Conservation (phyloP, 2,797 vertebrate species). For the Tokudaia tokunoshimensis region DNA sequence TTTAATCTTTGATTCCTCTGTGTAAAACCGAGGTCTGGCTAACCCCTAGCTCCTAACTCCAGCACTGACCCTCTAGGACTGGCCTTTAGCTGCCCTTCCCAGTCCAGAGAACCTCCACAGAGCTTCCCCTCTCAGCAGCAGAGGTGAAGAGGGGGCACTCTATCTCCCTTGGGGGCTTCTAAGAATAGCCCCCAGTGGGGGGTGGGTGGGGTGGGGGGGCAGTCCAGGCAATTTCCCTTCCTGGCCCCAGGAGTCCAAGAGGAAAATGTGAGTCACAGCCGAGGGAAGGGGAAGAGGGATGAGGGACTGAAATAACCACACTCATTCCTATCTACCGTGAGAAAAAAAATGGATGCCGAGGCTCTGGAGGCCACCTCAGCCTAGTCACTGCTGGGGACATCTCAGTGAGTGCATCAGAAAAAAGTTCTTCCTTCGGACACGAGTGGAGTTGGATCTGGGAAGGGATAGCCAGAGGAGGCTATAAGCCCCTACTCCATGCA, state of each 20-base stretch:
- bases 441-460: neutral
- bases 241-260: conserved; percentile 80
- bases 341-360: conserved; percentile 69
- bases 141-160: conserved; percentile 71
- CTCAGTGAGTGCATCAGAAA: neutral
- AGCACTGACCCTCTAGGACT: neutral
- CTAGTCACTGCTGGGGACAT: neutral
- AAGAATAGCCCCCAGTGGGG: conserved; percentile 82
- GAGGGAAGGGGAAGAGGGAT: conserved; percentile 71
- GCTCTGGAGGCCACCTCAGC: neutral
- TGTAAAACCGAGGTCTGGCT: neutral
- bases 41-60: neutral
- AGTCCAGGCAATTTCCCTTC: conserved; percentile 80
- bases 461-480: neutral
- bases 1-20: conserved; percentile 46
- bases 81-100: conserved; percentile 50
- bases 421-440: neutral
- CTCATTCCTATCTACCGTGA: conserved; percentile 68
- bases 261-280: conserved; percentile 83
- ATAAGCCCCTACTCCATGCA: neutral
- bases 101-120: neutral
- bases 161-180: conserved; percentile 81
- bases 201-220: neutral
- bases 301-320: conserved; percentile 73
- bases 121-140: conserved; percentile 26